Conservation (phyloP, 2,797 vertebrate species). For the Pitangus sulphuratus region DNA sequence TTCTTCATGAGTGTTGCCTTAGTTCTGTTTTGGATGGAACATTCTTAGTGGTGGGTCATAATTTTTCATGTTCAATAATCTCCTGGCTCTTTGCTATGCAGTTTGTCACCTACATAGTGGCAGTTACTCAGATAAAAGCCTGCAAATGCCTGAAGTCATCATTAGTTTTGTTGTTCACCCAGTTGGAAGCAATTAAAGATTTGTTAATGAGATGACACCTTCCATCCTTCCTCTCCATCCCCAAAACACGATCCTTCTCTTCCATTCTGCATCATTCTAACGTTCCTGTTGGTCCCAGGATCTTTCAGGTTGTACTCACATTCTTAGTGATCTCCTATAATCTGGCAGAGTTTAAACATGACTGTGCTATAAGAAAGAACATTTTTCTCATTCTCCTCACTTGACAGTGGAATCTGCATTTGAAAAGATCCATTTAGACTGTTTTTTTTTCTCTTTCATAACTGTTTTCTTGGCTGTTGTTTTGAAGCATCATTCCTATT, state of each 20-base stretch:
- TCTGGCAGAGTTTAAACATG: not conserved
- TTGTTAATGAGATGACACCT: not conserved
- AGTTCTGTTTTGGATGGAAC: not conserved
- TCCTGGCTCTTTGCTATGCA: not conserved
- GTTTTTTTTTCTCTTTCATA: slow-evolving; percentile 41
- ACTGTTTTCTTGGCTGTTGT: slow-evolving; percentile 54
- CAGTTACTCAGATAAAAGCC: not conserved
- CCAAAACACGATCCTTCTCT: not conserved
- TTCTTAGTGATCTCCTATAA: not conserved
- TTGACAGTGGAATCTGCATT: slow-evolving; percentile 48
- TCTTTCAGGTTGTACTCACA: not conserved
- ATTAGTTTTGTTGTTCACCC: not conserved
- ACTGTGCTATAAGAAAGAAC: slow-evolving; percentile 8
- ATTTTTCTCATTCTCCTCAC: slow-evolving; percentile 4
- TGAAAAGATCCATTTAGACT: slow-evolving; percentile 50
- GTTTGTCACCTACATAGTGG: not conserved
- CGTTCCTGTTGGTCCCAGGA: not conserved
- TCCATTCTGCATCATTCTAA: not conserved
- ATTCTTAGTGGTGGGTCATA: not conserved
- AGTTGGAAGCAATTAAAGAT: not conserved
- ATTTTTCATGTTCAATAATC: not conserved
- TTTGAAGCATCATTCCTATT: slow-evolving; percentile 57
- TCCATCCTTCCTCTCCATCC: not conserved
- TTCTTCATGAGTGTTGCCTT: not conserved
- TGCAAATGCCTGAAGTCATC: not conserved